These are phyloP conservation scores for Caracal caracal DNA, from an alignment of 2,113 vertebrate genomes.

Conservation along the genomic window DNA sequence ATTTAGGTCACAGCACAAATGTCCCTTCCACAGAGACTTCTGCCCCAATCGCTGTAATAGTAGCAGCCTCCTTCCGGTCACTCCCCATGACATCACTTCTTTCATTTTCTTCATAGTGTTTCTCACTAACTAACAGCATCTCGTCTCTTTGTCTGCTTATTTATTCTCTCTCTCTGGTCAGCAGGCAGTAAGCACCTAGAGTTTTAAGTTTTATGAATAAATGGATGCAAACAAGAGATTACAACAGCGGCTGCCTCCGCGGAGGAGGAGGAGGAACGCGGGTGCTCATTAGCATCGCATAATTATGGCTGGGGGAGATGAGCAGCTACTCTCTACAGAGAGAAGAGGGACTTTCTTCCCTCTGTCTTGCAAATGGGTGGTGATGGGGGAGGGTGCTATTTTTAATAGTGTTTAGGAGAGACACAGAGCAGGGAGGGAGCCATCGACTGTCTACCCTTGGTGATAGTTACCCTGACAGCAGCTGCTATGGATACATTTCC, in stretches of 20 bases:
- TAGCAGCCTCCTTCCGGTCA: not conserved
- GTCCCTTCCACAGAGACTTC: not conserved
- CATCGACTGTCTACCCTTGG: conserved; percentile 52
- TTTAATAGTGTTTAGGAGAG: conserved; percentile 34
- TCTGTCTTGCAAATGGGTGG: not conserved
- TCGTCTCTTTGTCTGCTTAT: not conserved
- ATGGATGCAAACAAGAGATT: not conserved
- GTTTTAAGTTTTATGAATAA: not conserved
- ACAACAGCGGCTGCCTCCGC: not conserved
- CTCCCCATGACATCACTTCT: not conserved
- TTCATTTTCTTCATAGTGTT: not conserved
- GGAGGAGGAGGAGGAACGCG: not conserved
- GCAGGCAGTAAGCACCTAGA: not conserved
- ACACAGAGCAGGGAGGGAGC: conserved; percentile 55
- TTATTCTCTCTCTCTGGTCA: not conserved
- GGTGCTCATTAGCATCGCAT: not conserved
- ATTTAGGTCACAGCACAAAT: not conserved
- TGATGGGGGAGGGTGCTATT: not conserved
- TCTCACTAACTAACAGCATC: not conserved
- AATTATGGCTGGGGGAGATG: not conserved
- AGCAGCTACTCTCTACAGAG: not conserved
- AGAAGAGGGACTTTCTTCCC: not conserved
- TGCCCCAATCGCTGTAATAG: not conserved
- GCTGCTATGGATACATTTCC: conserved; percentile 53
- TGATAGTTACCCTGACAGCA: conserved; percentile 64